Evolutionary conservation across 2,113 vertebrate species (phyloP).

Genomic region (Brienomyrus brachyistius): DNA sequence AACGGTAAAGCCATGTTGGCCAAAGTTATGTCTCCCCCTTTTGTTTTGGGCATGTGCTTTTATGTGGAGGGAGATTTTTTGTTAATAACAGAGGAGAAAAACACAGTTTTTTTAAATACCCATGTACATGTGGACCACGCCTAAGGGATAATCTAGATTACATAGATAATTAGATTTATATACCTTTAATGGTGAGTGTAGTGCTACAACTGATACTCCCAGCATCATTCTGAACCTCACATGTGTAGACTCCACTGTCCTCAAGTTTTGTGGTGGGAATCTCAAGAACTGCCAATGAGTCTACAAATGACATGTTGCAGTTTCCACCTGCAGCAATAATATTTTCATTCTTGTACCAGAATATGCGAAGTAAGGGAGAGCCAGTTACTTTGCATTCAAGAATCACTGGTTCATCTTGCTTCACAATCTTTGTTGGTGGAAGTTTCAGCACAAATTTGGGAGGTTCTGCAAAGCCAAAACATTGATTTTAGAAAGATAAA

Average conservation of each 20-base stretch:
- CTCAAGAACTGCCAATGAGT: conserved; percentile 79
- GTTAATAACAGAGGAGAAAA: no score
- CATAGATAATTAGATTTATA: background rate
- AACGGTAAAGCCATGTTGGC: no score
- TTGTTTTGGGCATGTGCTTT: no score
- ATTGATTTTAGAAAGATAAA: background rate
- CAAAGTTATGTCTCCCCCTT: no score
- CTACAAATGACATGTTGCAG: conserved; percentile 78
- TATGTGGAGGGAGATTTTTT: no score
- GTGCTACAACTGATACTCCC: conserved; percentile 90
- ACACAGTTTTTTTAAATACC: no score
- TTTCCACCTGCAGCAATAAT: conserved; percentile 72
- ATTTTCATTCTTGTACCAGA: conserved; percentile 90
- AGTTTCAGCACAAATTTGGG: conserved; percentile 85
- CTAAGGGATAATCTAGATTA: background rate
- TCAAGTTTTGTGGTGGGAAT: conserved; percentile 69
- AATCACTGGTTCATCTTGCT: conserved; percentile 71
- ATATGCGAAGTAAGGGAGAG: conserved; percentile 77
- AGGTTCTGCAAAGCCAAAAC: conserved; percentile 3
- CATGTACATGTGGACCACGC: no score
- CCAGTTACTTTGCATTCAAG: conserved; percentile 92
- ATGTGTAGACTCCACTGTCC: conserved; percentile 89
- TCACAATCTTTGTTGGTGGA: conserved; percentile 78
- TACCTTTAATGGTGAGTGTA: conserved; percentile 73
- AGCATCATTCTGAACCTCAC: conserved; percentile 89